Percentiles rank a stretch among this genome's conserved stretches.
phyloP scores from a whole-genome alignment of 2,113 vertebrate genomes.

The Myanophis thanlyinensis region DNA sequence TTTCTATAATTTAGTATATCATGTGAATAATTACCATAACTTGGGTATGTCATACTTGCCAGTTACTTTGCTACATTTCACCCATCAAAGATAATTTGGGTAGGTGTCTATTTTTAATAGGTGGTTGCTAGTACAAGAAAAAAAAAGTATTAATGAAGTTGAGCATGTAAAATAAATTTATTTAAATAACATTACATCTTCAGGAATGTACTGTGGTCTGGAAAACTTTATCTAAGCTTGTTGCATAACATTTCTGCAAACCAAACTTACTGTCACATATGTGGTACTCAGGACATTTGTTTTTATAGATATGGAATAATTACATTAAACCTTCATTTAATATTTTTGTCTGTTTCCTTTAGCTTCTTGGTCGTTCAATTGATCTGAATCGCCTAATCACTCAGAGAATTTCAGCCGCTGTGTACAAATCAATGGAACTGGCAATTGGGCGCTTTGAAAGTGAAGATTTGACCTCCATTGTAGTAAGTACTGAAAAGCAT shows the following conservation, averaged over 20 bases:
- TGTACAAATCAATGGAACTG: constrained; percentile 84
- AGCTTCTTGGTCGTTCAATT: constrained; percentile 87
- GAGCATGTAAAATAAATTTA: neutral
- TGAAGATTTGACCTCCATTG: constrained; percentile 86
- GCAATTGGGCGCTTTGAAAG: constrained; percentile 87
- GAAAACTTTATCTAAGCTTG: neutral
- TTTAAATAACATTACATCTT: neutral
- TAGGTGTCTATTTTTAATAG: neutral
- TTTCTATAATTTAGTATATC: neutral
- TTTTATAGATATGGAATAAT: neutral
- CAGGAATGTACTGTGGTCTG: neutral
- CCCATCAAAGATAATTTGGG: neutral
- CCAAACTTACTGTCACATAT: neutral
- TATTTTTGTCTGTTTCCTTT: constrained; percentile 17
- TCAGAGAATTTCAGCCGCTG: constrained; percentile 82
- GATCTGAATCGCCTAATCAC: constrained; percentile 87
- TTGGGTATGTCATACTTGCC: neutral
- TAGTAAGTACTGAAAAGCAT: constrained; percentile 67
- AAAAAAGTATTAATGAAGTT: neutral
- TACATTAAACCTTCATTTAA: neutral
- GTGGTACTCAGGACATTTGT: neutral
- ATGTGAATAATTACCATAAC: neutral
- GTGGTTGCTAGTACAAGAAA: neutral
- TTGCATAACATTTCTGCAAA: neutral
- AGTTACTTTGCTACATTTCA: neutral